Conservation (phyloP, 2,797 vertebrate species). For the Ctenochaetus hawaiiensis region DNA sequence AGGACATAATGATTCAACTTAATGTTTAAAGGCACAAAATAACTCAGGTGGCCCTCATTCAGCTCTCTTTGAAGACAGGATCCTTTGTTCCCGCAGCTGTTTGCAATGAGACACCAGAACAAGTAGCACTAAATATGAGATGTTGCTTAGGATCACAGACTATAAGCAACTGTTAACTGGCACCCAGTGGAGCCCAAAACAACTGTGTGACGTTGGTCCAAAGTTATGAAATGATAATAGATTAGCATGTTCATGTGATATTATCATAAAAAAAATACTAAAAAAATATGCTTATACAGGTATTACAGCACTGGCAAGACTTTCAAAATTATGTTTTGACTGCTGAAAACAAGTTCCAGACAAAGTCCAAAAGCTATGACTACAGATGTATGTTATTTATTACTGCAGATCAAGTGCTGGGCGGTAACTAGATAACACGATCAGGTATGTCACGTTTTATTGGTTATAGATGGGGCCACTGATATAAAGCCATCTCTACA, state of each 20-base stretch:
- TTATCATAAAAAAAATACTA: constrained; percentile 2
- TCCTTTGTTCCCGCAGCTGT: constrained; percentile 69
- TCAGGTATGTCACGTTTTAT: no score
- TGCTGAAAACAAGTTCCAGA: constrained; percentile 8
- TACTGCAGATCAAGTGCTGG: no score
- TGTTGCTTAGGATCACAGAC: constrained; percentile 55
- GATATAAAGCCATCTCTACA: no score
- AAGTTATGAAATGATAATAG: constrained; percentile 15
- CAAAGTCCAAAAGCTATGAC: not conserved
- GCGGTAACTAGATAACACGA: no score
- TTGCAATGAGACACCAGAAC: constrained; percentile 55
- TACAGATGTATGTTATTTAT: no score
- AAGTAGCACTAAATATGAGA: constrained; percentile 57
- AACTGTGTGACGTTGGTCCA: constrained; percentile 14
- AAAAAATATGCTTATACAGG: constrained; percentile 19
- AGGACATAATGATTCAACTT: constrained; percentile 51
- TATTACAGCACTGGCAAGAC: not conserved
- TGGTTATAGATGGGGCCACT: no score
- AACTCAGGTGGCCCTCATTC: constrained; percentile 66
- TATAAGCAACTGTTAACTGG: constrained; percentile 43
- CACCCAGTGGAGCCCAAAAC: constrained; percentile 23
- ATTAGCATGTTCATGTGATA: constrained; percentile 31
- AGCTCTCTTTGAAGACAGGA: constrained; percentile 60
- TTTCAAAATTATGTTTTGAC: not conserved
- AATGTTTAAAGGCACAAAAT: constrained; percentile 60